Evolutionary conservation across 2,888 invertebrate species (phyloP).

Genomic region (Cheiracanthium punctorium): DNA sequence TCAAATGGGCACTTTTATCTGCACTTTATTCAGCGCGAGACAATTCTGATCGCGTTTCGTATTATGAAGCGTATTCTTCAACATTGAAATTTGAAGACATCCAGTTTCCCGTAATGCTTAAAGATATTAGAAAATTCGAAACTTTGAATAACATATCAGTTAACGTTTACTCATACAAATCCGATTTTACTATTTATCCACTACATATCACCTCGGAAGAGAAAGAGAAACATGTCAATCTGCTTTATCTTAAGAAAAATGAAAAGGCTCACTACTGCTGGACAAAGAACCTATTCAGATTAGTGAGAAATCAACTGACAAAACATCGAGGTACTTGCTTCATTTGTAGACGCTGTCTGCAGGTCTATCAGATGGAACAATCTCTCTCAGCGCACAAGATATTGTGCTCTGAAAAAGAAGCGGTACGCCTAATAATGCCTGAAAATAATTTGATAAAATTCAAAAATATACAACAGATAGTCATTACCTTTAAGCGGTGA

Average conservation of each 20-base stretch:
- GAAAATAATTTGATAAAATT: not conserved
- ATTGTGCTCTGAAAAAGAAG: not conserved
- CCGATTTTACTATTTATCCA: too few species aligned
- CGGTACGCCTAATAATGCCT: not conserved
- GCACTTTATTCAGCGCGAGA: not conserved
- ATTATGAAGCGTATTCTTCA: not conserved
- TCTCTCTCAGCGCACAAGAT: not conserved
- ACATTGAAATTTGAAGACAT: too few species aligned
- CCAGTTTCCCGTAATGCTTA: too few species aligned
- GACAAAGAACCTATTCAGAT: not conserved
- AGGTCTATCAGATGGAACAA: not conserved
- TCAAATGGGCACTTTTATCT: not conserved
- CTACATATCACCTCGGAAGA: too few species aligned
- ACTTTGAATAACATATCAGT: too few species aligned
- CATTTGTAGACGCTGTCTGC: not conserved
- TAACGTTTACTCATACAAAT: too few species aligned
- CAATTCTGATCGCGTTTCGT: not conserved
- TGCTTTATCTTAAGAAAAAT: too few species aligned
- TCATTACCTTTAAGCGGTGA: not conserved
- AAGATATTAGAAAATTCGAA: too few species aligned
- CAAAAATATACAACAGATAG: not conserved
- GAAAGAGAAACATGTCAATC: too few species aligned
- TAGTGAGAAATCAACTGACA: not conserved
- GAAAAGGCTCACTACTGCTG: not conserved
- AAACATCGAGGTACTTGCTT: not conserved